Percentiles rank a stretch among this genome's conserved stretches.
These are phyloP conservation scores for Cherax quadricarinatus DNA, from an alignment of 1,140 invertebrate species.

Conservation along the genomic window DNA sequence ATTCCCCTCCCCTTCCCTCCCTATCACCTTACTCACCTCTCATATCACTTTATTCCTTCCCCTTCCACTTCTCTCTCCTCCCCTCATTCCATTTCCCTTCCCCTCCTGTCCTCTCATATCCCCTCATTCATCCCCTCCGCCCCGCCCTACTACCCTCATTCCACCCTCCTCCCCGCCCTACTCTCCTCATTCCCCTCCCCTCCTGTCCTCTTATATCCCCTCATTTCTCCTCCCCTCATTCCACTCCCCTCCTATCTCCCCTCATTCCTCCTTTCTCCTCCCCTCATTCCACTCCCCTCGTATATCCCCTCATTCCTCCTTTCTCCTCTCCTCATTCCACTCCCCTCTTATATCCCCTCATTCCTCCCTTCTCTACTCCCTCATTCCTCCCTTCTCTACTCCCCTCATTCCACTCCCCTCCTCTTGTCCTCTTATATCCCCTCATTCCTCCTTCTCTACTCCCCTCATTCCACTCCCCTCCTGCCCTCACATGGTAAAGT, in stretches of 20 bases:
- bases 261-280: neutral
- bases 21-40: too few species aligned
- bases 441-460: neutral
- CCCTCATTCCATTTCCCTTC: too few species aligned
- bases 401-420: neutral
- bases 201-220: too few species aligned
- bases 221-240: neutral
- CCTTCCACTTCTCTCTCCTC: too few species aligned
- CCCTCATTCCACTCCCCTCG: neutral
- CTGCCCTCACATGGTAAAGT: conserved; percentile 48
- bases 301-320: neutral
- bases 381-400: neutral
- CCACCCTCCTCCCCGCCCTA: neutral
- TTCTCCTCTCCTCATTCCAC: neutral
- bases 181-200: neutral
- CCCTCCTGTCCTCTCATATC: too few species aligned
- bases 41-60: too few species aligned
- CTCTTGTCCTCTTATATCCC: neutral
- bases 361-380: neutral
- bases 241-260: neutral
- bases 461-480: neutral
- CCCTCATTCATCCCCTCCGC: too few species aligned
- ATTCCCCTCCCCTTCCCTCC: too few species aligned
- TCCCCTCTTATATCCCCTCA: neutral
- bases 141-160: too few species aligned